Base-by-base conservation (phyloP, 1,140 invertebrate genomes). In the Ostrea denselamellosa region DNA sequence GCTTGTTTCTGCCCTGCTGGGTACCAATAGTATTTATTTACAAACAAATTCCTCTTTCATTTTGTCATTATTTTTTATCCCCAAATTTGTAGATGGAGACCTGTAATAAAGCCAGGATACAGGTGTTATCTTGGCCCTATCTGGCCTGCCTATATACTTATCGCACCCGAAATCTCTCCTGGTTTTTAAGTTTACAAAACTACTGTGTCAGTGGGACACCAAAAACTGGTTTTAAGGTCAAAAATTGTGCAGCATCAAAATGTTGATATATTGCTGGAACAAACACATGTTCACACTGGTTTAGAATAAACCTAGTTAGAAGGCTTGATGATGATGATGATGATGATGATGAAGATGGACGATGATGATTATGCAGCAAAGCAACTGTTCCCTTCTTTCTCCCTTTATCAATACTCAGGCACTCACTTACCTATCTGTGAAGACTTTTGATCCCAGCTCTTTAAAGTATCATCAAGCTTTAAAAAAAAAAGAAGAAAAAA, bases 401-500 rank as follows among this genome's bases (percentile, higher is more conserved):
- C 68, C 3, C 8, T 10, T 7, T 62, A 28, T 52, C 14, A 86
- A 28, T 85, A 52, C 34, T 5, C 34, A 44, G 34, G 34, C 34
- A 44, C 90, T 77, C 34, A 44, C 90, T 77, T 86, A 90, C 90
- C 90, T 54, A 90, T 88, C 28, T 87, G 77, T 56, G 90, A 77
- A 34, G 84, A 65, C 17, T 83, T 71, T 53, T 83, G 84, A 54
- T 89, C 90, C 90, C 90, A 90, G 8, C 58, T 71, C 25, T 88
- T 85, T 14, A 90, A 68, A 19, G 86, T 83, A 85, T 89, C 88
- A 77, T 90, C 88, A 22, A 90, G 52, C 90, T 90, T 62, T 51
- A 90, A 88, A 65, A 7, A 81, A 34, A 86, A 77, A 86, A 28
- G 34, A 62, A 14, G n/a, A 83, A 44, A 83, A 2, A 85, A 54